These are phyloP conservation scores for Coranthus polyacanthus DNA, from an alignment of 2,797 vertebrate species.

Conservation along the genomic window DNA sequence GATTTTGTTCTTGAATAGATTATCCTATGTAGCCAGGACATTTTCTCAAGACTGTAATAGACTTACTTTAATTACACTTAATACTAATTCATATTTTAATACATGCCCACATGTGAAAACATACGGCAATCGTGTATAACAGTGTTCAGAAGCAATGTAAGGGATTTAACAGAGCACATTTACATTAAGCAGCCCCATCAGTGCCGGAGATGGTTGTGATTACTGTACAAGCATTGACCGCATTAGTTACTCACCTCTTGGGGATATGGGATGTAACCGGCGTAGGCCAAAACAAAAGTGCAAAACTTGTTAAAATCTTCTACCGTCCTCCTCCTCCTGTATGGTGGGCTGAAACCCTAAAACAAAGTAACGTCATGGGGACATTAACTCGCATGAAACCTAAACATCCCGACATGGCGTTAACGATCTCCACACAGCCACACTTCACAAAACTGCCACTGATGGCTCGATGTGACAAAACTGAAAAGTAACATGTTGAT, in stretches of 20 bases:
- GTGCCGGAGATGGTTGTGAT: neutral
- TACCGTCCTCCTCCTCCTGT: slow-evolving; percentile 91
- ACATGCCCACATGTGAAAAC: neutral
- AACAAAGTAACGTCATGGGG: slow-evolving; percentile 39
- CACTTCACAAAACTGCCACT: neutral
- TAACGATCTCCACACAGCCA: slow-evolving; percentile 12
- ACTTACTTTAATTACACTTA: neutral
- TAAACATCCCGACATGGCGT: neutral
- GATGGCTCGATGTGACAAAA: neutral
- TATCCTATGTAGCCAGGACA: too few species aligned
- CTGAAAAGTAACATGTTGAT: neutral
- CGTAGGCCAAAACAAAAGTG: slow-evolving; percentile 98
- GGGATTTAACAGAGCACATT: neutral
- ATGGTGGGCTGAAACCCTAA: slow-evolving; percentile 85
- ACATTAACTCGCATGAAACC: slow-evolving; percentile 19
- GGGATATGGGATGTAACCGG: slow-evolving; percentile 97
- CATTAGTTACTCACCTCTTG: slow-evolving; percentile 86
- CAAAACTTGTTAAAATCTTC: slow-evolving; percentile 99
- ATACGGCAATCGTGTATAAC: neutral
- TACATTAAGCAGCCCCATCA: neutral
- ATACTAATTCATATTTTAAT: neutral
- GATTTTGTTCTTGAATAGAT: neutral
- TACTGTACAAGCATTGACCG: neutral
- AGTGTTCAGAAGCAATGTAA: neutral
- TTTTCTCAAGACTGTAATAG: neutral